Percentiles rank a stretch among this genome's conserved stretches.
phyloP scores from a whole-genome alignment of 1,140 invertebrate genomes.

The Wasmannia auropunctata region DNA sequence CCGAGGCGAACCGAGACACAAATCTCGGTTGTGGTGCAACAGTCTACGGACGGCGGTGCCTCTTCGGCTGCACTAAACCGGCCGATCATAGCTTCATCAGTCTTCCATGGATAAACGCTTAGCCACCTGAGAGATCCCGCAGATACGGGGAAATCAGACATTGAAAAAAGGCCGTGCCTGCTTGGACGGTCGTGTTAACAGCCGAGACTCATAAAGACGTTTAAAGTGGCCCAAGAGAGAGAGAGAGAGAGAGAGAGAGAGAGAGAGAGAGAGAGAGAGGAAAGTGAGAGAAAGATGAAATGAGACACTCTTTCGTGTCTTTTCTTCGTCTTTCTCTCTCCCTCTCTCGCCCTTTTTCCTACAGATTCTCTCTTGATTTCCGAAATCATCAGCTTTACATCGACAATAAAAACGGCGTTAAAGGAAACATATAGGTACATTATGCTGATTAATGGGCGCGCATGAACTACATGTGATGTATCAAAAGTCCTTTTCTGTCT shows the following conservation, averaged over 20 bases:
- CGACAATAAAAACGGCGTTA: too few species aligned
- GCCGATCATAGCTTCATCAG: conserved; percentile 65
- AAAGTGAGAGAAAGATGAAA: conserved; percentile 46
- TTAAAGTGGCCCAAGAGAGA: conserved; percentile 77
- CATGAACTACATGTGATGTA: too few species aligned
- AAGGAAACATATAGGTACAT: too few species aligned
- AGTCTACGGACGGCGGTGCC: not conserved
- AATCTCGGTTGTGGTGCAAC: not conserved
- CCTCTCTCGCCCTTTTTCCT: not conserved
- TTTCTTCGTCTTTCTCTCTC: not conserved
- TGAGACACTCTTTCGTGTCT: not conserved
- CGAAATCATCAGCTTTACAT: too few species aligned
- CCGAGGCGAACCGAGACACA: not conserved
- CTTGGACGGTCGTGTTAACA: conserved; percentile 79
- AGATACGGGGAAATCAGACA: conserved; percentile 65
- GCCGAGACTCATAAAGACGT: conserved; percentile 83
- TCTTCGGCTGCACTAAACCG: conserved; percentile 25
- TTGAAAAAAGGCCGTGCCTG: conserved; percentile 54
- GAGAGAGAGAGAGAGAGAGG: conserved; percentile 48
- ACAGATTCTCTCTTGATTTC: too few species aligned
- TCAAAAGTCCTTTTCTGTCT: too few species aligned
- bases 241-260: conserved; percentile 49
- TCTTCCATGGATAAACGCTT: conserved; percentile 62
- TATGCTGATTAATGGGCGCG: too few species aligned
- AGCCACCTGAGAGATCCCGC: conserved; percentile 66